Base-by-base conservation (phyloP, 2,113 vertebrate species). In the Grantiella picta region DNA sequence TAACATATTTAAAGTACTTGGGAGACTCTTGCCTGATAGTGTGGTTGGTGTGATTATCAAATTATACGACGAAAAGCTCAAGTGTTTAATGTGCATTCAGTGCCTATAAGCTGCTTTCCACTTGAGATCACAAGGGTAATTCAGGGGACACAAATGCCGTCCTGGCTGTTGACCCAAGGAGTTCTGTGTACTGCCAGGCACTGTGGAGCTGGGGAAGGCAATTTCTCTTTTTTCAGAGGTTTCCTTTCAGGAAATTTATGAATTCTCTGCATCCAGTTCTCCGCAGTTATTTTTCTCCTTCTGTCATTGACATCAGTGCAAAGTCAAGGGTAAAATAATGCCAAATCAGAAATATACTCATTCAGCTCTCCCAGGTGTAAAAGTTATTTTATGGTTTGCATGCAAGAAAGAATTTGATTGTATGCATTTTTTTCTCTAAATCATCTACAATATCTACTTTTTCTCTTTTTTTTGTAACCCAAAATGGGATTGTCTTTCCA, bases 1-100 rank as follows among this genome's bases (percentile, higher is more conserved):
- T 98, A 98, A 85, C 96, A 95, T 96, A 96, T 96, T 97, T 95
- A 94, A 97, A 97, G 90, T 97, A 96, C 96, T 96, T 96, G 95
- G 92, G 96, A 97, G 95, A 97, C 96, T 96, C 95, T 95, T 94
- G 82, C 76, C 93, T 95, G 91, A 85, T 94, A 94, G 93, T 49
- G 76, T 87, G 47, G 93, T 89, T 94, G 91, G 92, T 95, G 92
- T 96, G 94, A 96, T 96, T 94, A 95, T 97, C 95, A 94, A 66
- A 84, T 95, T 96, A 91, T 80, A 44, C 17, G 36, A 95, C 3
- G 49, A 89, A 90, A 95, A 91, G 89, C 92, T 95, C 81, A 53
- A 82, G 85, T 47, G 53, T 92, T 94, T 96, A 79, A 70, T 89
- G 72, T 86, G 31, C 79, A 68, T 88, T 92, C 84, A 92, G 70